phyloP scores from a whole-genome alignment of 2,113 vertebrate species.

The Nicator chloris region DNA sequence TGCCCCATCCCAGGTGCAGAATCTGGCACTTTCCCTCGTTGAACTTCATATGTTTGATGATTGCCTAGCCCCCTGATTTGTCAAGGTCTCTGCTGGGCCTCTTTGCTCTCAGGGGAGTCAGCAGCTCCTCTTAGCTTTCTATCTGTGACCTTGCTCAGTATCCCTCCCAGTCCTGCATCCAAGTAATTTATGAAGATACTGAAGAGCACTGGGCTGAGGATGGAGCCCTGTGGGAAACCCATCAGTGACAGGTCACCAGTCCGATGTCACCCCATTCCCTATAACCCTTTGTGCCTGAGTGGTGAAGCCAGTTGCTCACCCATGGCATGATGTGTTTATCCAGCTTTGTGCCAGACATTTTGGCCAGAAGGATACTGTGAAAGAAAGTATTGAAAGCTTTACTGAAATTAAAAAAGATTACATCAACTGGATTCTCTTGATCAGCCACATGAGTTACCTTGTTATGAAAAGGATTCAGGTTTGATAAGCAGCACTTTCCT shows the following conservation, averaged over 20 bases:
- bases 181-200: not conserved
- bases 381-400: not conserved
- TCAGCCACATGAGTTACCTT: not conserved
- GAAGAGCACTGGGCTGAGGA: not conserved
- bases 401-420: not conserved
- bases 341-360: not conserved
- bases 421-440: not conserved
- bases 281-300: not conserved
- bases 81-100: not conserved
- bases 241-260: not conserved
- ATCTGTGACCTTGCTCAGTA: not conserved
- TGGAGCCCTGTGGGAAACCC: not conserved
- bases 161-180: not conserved
- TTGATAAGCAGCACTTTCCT: not conserved
- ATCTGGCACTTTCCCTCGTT: not conserved
- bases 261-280: not conserved
- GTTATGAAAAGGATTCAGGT: not conserved
- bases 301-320: not conserved
- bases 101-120: not conserved
- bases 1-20: not conserved
- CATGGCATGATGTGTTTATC: not conserved
- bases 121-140: not conserved
- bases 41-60: not conserved
- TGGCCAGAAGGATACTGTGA: not conserved
- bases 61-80: not conserved